Evolutionary conservation across 2,888 invertebrate genomes (phyloP).

Genomic region (Dasypolia templi): DNA sequence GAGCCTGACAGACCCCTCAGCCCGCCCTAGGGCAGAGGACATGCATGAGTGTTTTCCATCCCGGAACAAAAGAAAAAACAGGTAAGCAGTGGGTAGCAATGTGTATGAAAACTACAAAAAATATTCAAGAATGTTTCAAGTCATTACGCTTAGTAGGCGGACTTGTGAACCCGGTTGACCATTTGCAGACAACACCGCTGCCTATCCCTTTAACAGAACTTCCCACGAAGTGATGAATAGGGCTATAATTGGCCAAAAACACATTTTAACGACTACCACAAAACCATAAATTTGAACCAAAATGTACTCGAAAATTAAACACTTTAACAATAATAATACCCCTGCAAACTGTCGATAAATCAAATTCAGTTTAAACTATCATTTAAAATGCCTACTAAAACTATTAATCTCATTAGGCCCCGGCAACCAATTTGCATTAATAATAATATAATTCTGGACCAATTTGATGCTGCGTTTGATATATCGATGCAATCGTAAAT

Average conservation of each 20-base stretch:
- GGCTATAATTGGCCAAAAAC: neutral
- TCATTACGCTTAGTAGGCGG: neutral
- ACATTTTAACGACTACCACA: neutral
- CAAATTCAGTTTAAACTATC: constrained; percentile 55
- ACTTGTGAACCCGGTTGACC: neutral
- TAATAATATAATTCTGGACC: constrained; percentile 45
- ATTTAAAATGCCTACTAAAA: constrained; percentile 59
- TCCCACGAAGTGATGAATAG: neutral
- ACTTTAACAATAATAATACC: constrained; percentile 24
- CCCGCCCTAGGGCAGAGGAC: too few relatives aligned
- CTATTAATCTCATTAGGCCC: constrained; percentile 61
- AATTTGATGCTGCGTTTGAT: constrained; percentile 35
- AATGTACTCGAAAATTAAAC: neutral
- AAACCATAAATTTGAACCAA: constrained; percentile 6
- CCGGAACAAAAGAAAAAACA: too few relatives aligned
- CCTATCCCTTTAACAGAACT: too few relatives aligned
- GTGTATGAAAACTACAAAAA: neutral
- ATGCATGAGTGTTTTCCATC: too few relatives aligned
- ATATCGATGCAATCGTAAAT: constrained; percentile 25
- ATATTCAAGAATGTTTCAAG: neutral
- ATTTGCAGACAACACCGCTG: neutral
- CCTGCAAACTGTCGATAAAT: constrained; percentile 47
- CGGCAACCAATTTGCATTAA: constrained; percentile 55
- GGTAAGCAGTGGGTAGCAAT: neutral
- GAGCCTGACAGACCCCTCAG: too few relatives aligned